Percentiles rank a stretch among this genome's conserved stretches.
These are phyloP conservation scores for Aleiodes leptofemur DNA, from an alignment of 2,888 invertebrate species.

Conservation along the genomic window DNA sequence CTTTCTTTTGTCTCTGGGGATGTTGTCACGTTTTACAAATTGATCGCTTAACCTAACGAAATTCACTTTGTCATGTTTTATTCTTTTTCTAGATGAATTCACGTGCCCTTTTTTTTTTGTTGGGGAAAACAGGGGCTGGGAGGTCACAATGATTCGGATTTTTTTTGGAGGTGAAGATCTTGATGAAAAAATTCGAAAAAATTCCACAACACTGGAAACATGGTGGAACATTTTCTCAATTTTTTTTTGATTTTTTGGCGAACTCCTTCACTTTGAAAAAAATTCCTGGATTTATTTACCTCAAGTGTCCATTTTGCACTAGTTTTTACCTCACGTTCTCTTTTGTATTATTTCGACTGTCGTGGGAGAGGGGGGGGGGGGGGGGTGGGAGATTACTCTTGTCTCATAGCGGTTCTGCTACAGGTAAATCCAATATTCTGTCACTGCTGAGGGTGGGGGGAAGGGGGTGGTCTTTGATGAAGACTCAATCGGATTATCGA, in stretches of 20 bases:
- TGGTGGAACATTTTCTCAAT: too few species aligned
- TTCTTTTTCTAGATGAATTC: neutral
- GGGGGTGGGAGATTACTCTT: neutral
- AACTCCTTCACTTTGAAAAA: too few species aligned
- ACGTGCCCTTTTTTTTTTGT: neutral
- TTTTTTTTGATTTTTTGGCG: too few species aligned
- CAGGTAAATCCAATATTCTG: conserved; percentile 27
- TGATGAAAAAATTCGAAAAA: too few species aligned
- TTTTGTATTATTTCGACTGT: too few species aligned
- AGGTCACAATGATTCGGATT: neutral
- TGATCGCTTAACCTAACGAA: conserved; percentile 16
- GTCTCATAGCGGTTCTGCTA: neutral
- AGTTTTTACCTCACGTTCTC: too few species aligned
- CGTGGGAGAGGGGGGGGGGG: neutral
- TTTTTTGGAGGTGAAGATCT: neutral
- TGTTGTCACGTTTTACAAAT: conserved; percentile 27
- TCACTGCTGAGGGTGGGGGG: too few species aligned
- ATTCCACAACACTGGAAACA: too few species aligned
- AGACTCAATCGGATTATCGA: conserved; percentile 43
- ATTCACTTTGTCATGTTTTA: conserved; percentile 30
- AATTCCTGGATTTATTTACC: too few species aligned
- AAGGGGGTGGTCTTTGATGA: conserved; percentile 2
- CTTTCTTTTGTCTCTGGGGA: neutral
- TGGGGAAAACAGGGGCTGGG: too few species aligned
- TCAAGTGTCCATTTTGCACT: too few species aligned